Evolutionary conservation across 2,888 invertebrate species (phyloP), one percentile per base, ranked within the genome.

Genomic region (Ganaspis brasiliensis): DNA sequence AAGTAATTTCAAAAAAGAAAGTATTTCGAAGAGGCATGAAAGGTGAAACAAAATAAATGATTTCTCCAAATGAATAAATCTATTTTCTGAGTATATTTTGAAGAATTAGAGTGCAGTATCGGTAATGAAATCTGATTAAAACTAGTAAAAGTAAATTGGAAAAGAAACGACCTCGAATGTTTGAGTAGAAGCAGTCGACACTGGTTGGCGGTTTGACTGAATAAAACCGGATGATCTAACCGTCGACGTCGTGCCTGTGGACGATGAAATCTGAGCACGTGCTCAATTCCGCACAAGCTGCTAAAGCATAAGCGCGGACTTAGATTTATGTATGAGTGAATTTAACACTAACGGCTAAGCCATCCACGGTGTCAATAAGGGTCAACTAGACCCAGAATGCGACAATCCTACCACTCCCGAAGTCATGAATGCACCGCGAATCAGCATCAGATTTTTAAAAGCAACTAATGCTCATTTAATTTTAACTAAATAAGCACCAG

Each of bases 311-410:
- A 89, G 87, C 87, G 88, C 87, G 87, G 88, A 88, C 89, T 89
- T 90, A 87, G 90, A 90, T 91, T 90, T 90, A 87, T 90, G 89
- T 89, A 89, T 88, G 89, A 88, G 89, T 90, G 88, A 89, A 89
- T 85, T 89, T 89, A 90, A 89, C 89, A 89, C 89, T 86, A 89
- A 90, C 89, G 91, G 91, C 91, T 91, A 91, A 91, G 91, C 91
- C 90, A 87, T 89, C 81, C 85, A 85, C 85, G 82, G 84, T 91
- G 91, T 91, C 89, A 91, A 91, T 91, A 83, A 86, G 91, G 91
- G 91, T 91, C 88, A 91, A 91, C 90, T 91, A 88, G 90, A 83
- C 88, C 89, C 90, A 91, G 91, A 91, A 91, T 91, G 91, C 91
- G 91, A 88, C 89, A 88, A 90, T 90, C 89, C 89, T 87, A 87